Evolutionary conservation across 2,113 vertebrate species (phyloP).

Genomic region (Pardalotus punctatus): DNA sequence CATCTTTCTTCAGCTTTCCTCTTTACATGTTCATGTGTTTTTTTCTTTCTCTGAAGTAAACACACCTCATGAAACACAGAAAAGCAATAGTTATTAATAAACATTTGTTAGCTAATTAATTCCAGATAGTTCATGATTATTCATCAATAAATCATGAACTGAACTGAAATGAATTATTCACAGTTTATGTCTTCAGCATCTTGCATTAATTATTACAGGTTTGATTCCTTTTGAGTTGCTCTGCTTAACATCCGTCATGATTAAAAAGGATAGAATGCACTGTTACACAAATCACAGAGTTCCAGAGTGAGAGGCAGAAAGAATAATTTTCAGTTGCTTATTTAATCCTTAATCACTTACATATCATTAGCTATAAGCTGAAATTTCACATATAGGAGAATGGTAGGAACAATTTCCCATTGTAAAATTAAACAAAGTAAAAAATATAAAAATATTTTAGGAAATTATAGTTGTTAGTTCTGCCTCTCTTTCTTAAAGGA

Average conservation of each 20-base stretch:
- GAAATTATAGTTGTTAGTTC: background rate
- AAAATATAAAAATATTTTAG: background rate
- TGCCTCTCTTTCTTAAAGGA: background rate
- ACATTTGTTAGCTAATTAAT: conserved; percentile 65
- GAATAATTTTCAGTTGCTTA: conserved; percentile 38
- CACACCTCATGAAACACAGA: conserved; percentile 39
- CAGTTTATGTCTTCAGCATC: conserved; percentile 48
- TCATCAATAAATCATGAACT: conserved; percentile 52
- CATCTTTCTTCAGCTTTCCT: background rate
- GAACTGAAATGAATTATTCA: conserved; percentile 58
- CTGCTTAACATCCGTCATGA: background rate
- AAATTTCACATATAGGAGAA: conserved; percentile 5
- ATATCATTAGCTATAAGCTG: conserved; percentile 40
- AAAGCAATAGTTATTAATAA: conserved; percentile 30
- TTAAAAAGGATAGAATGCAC: conserved; percentile 23
- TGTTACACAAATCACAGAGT: conserved; percentile 11
- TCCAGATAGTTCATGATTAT: conserved; percentile 69
- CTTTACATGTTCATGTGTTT: background rate
- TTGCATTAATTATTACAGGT: conserved; percentile 64
- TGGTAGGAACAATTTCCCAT: background rate
- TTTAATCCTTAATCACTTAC: conserved; percentile 34
- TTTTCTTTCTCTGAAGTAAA: background rate
- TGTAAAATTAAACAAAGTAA: background rate
- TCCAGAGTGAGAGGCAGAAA: background rate
- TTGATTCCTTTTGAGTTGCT: conserved; percentile 47